These are phyloP conservation scores for Psilanteris sp. DNA, from an alignment of 1,140 invertebrate species.

Conservation along the genomic window DNA sequence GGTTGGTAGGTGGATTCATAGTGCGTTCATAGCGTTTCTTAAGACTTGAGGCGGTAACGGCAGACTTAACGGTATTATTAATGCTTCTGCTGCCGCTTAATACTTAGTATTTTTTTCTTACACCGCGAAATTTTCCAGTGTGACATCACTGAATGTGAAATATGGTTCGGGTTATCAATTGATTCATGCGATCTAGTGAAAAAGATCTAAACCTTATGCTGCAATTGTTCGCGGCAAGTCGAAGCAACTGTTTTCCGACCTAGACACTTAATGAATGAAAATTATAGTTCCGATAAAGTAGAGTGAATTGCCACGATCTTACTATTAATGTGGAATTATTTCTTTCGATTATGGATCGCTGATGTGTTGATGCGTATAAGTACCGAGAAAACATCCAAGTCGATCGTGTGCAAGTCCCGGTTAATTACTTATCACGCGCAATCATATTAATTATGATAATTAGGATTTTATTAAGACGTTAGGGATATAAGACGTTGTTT, in stretches of 20 bases:
- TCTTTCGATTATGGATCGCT: slow-evolving; percentile 4
- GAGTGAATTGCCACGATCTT: slow-evolving; percentile 10
- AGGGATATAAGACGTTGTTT: no score
- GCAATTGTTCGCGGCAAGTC: no score
- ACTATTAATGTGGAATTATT: slow-evolving; percentile 13
- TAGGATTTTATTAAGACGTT: slow-evolving; percentile 12
- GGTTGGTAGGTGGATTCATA: slow-evolving; percentile 50
- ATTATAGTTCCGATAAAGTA: slow-evolving; percentile 20
- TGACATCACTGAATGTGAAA: slow-evolving; percentile 12
- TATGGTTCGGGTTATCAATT: no score
- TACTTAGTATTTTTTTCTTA: slow-evolving; percentile 76
- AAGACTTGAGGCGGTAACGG: slow-evolving; percentile 78
- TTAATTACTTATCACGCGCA: slow-evolving; percentile 19
- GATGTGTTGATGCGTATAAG: slow-evolving; percentile 18
- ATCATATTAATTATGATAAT: slow-evolving; percentile 8
- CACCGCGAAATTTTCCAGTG: slow-evolving; percentile 23
- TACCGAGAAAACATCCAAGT: slow-evolving; percentile 3
- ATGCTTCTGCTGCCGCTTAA: slow-evolving; percentile 73
- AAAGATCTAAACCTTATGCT: no score
- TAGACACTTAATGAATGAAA: slow-evolving; percentile 10
- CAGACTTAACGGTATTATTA: slow-evolving; percentile 76
- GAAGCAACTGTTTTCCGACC: no score
- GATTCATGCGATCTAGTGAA: no score
- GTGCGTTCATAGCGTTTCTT: slow-evolving; percentile 57
- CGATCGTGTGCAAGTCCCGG: slow-evolving; percentile 7